Conservation (phyloP, 1,140 invertebrate species). For the Homarus americanus region DNA sequence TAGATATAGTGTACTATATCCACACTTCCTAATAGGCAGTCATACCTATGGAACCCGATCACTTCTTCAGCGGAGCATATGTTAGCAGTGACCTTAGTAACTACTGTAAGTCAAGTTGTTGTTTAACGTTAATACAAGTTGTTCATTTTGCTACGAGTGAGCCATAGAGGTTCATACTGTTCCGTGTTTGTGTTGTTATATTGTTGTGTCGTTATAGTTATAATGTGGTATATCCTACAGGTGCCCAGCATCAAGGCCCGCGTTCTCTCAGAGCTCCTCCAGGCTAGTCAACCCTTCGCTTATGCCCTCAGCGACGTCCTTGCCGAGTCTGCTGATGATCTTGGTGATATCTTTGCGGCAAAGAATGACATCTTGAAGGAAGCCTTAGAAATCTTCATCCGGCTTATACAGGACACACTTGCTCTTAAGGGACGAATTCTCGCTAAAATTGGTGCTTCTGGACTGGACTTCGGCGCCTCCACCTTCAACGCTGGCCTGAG, state of each 20-base stretch:
- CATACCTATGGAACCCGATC: too few relatives aligned
- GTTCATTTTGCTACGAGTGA: too few relatives aligned
- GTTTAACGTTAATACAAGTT: too few relatives aligned
- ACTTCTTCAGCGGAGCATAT: too few relatives aligned
- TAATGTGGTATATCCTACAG: slow-evolving; percentile 16
- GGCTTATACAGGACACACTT: slow-evolving; percentile 65
- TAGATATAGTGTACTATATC: too few relatives aligned
- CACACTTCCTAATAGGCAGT: too few relatives aligned
- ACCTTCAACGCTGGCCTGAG: slow-evolving; percentile 65
- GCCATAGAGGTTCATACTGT: too few relatives aligned
- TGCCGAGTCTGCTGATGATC: slow-evolving; percentile 70
- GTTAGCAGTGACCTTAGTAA: too few relatives aligned
- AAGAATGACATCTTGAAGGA: slow-evolving; percentile 67
- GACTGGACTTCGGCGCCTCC: slow-evolving; percentile 63
- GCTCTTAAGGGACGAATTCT: slow-evolving; percentile 70
- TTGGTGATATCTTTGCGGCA: slow-evolving; percentile 53
- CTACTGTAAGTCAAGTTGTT: too few relatives aligned
- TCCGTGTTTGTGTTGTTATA: too few relatives aligned
- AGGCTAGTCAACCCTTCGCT: slow-evolving; percentile 65
- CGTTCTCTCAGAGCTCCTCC: slow-evolving; percentile 67
- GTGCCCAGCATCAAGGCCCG: slow-evolving; percentile 72
- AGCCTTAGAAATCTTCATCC: slow-evolving; percentile 65
- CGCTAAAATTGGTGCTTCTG: slow-evolving; percentile 54
- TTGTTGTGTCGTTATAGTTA: too few relatives aligned
- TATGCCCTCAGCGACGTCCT: slow-evolving; percentile 73